Base-by-base conservation (phyloP, 2,888 invertebrate genomes). In the Cerastis rubricosa region DNA sequence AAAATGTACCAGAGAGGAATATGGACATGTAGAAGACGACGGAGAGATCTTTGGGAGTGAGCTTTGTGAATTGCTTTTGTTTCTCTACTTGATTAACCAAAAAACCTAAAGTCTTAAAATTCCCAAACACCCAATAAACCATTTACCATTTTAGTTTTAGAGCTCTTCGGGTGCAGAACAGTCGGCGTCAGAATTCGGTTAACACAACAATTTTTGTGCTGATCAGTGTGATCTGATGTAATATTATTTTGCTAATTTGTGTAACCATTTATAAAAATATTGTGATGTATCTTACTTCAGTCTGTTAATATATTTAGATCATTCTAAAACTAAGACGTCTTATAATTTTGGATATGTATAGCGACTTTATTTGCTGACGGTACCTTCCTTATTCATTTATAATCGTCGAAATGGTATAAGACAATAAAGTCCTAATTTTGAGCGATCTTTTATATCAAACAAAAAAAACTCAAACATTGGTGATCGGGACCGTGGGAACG, bases 401-500 rank as follows among this genome's bases (percentile, higher is more conserved):
- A 47, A 12, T 66, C 19, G 19, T 29, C 29, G 12, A 12, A 22
- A 29, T 49, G 5, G 29, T 47, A 29, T 4, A 8, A 22, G 66
- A 22, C 47, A 22, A 29, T 8, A 29, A 12, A 29, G 47, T 17
- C 6, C 29, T 22, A 14, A 67, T 14, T 49, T 67, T 22, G 14
- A 47, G 29, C 8, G 12, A 29, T 29, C 14, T n/a, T n/a, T 35
- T 57, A 54, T 8, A 65, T 11, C 2, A 17, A 12, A 45, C 9
- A 66, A 67, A 22, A 40, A 2, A 22, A 17, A 1, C 2, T 12
- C 8, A 9, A 14, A 67, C 22, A 49, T 0, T 45, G 29, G 17
- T 25, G 22, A 29, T 47, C 35, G 35, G 35, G 35, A 35, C 19
- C 63, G 74, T 74, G 74, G 43, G 74, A 75, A 74, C 43, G 11